Conservation (phyloP, 2,888 invertebrate genomes). For the Pristionchus mayeri region DNA sequence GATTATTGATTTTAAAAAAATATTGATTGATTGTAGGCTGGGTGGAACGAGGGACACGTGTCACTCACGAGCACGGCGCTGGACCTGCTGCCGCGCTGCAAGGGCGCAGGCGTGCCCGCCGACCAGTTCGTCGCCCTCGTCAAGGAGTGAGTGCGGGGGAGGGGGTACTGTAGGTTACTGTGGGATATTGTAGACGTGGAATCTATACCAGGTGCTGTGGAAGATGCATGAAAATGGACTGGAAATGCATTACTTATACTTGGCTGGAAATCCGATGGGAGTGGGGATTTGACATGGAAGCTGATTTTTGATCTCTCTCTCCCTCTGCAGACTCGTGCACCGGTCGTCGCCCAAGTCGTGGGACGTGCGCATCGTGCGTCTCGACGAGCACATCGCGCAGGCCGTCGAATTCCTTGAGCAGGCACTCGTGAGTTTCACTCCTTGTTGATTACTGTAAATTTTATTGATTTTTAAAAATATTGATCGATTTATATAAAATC, state of each 20-base stretch:
- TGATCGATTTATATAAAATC: too few relatives aligned
- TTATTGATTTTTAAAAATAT: not conserved
- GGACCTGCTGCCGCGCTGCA: not conserved
- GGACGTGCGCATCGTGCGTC: not conserved
- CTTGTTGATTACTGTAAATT: not conserved
- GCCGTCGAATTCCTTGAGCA: conserved; percentile 34
- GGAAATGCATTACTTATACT: not conserved
- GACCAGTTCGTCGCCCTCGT: not conserved
- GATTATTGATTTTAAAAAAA: too few relatives aligned
- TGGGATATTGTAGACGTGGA: too few relatives aligned
- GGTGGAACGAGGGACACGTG: not conserved
- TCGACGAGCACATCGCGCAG: not conserved
- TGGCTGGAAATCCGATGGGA: not conserved
- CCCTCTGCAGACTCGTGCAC: not conserved
- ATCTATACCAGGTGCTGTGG: too few relatives aligned
- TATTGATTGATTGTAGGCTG: not conserved
- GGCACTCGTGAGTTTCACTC: conserved; percentile 27
- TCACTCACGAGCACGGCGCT: not conserved
- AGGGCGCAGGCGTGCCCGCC: not conserved
- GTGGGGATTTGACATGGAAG: too few relatives aligned
- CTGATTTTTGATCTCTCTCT: too few relatives aligned
- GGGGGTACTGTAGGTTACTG: too few relatives aligned
- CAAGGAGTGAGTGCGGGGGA: conserved; percentile 26
- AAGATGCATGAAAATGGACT: not conserved
- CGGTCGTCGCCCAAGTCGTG: not conserved